phyloP scores from a whole-genome alignment of 2,797 vertebrate species.

The Cheirogaleus major region DNA sequence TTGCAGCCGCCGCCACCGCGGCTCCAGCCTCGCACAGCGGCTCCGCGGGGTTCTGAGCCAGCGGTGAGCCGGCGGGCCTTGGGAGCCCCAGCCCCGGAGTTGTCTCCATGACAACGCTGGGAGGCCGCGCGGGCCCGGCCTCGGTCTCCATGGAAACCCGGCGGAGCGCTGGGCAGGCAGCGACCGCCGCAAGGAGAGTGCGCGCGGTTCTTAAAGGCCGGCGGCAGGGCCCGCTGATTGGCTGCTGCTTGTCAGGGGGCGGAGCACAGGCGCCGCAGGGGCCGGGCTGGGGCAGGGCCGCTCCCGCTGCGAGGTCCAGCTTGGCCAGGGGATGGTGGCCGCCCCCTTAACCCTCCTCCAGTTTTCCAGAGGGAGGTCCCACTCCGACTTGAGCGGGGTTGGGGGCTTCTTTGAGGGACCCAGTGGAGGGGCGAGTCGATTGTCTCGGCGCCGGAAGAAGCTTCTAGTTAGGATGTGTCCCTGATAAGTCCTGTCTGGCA shows the following conservation, averaged over 20 bases:
- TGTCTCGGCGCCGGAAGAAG: not conserved
- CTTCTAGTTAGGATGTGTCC: constrained; percentile 8
- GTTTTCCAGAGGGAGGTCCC: not conserved
- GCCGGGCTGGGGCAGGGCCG: not conserved
- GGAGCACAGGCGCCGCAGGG: constrained; percentile 46
- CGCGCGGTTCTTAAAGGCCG: constrained; percentile 83
- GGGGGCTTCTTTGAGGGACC: not conserved
- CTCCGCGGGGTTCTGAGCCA: constrained; percentile 85
- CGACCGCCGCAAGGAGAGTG: constrained; percentile 76
- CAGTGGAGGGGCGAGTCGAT: not conserved
- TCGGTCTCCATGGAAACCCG: constrained; percentile 95
- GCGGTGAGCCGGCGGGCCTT: constrained; percentile 73
- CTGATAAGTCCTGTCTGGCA: not conserved
- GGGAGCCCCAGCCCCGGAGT: constrained; percentile 79
- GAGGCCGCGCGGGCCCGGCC: constrained; percentile 84
- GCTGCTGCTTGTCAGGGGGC: constrained; percentile 65
- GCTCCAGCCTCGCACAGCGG: constrained; percentile 57
- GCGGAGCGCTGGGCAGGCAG: constrained; percentile 74
- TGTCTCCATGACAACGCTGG: constrained; percentile 93
- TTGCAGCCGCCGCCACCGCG: constrained; percentile 61
- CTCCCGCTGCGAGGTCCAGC: not conserved
- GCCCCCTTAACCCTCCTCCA: fast-evolving
- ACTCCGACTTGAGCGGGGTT: not conserved
- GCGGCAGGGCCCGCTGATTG: constrained; percentile 84
- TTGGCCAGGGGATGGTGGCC: fast-evolving